Percentiles rank a stretch among this genome's conserved stretches.
These are phyloP conservation scores for Branchellion lobata DNA, from an alignment of 2,888 invertebrate species.

Conservation along the genomic window DNA sequence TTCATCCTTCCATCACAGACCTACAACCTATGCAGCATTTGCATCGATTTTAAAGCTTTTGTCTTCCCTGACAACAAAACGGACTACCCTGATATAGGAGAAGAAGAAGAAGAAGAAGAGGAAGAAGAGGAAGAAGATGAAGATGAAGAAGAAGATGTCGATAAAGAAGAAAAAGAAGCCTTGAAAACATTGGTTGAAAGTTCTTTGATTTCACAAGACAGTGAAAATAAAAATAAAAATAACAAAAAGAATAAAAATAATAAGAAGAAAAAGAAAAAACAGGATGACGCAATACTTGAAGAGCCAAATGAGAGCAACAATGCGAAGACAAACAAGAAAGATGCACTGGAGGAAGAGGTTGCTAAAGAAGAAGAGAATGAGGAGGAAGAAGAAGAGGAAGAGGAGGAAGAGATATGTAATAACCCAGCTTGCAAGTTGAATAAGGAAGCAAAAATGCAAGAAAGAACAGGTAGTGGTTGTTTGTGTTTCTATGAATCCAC, in stretches of 20 bases:
- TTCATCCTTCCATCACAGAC: too few species aligned
- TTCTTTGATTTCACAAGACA: neutral
- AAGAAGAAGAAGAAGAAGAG: constrained; percentile 13
- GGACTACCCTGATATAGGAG: neutral
- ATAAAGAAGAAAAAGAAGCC: constrained; percentile 9
- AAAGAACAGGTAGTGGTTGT: too few species aligned
- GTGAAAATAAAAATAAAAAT: neutral
- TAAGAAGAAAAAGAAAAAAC: neutral
- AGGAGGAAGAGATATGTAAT: neutral
- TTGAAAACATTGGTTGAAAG: neutral
- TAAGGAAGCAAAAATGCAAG: neutral
- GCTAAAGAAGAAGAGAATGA: neutral
- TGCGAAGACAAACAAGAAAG: neutral
- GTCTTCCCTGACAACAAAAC: neutral
- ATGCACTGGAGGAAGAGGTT: neutral
- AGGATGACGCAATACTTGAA: neutral
- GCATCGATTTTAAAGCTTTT: neutral
- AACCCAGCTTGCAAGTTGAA: neutral
- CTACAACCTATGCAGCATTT: neutral
- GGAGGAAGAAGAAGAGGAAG: constrained; percentile 10
- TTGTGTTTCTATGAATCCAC: too few species aligned
- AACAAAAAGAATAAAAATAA: neutral
- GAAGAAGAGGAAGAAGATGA: constrained; percentile 28
- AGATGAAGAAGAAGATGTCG: constrained; percentile 19
- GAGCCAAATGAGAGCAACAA: neutral